These are phyloP conservation scores for Sinocyclocheilus anophthalmus DNA, from an alignment of 2,113 vertebrate species.

Conservation along the genomic window DNA sequence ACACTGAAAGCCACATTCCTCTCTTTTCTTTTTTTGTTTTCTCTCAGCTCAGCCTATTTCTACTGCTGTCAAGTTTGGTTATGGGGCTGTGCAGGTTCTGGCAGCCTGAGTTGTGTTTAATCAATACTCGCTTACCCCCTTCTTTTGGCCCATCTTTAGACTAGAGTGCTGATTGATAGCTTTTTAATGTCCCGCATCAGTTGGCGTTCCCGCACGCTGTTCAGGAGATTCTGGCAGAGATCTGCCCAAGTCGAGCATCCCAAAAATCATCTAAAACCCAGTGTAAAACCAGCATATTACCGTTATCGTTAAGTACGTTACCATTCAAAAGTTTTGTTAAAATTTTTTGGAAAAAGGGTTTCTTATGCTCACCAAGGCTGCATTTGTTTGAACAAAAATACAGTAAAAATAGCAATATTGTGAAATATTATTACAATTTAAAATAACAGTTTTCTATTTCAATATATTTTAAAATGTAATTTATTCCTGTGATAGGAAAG, in stretches of 20 bases:
- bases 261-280: not conserved
- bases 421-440: not conserved
- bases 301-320: too few relatives aligned
- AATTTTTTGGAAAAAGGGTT: too few relatives aligned
- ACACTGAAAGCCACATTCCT: not conserved
- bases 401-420: not conserved
- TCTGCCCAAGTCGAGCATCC: not conserved
- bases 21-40: not conserved
- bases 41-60: not conserved
- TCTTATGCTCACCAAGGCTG: not conserved
- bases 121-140: not conserved
- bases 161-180: constrained; percentile 1
- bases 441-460: not conserved
- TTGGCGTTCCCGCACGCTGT: not conserved
- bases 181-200: constrained; percentile 17
- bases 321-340: too few relatives aligned
- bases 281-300: not conserved
- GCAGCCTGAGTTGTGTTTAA: not conserved
- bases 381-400: not conserved
- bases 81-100: not conserved
- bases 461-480: not conserved
- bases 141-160: not conserved
- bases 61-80: not conserved
- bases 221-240: not conserved
- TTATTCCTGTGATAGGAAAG: too few relatives aligned